Evolutionary conservation across 2,888 invertebrate genomes (phyloP).

Genomic region (Rhingia rostrata): DNA sequence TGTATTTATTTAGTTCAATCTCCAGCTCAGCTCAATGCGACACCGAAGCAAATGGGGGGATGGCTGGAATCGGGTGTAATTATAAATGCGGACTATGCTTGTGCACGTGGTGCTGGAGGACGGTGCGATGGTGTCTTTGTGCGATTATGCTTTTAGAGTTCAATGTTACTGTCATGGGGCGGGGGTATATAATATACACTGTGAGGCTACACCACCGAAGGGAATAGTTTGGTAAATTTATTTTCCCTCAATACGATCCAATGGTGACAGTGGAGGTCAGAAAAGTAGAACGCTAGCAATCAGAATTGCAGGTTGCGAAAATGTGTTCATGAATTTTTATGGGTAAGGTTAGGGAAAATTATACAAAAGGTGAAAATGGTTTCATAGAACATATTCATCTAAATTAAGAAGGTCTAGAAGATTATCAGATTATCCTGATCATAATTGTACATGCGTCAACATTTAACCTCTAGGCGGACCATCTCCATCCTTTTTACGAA

Average conservation of each 20-base stretch:
- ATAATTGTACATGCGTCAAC: no score
- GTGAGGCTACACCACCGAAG: neutral
- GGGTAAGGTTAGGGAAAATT: no score
- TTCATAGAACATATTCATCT: no score
- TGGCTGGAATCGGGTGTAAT: slow-evolving; percentile 36
- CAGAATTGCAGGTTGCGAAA: no score
- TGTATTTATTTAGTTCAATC: slow-evolving; percentile 67
- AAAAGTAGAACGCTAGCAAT: neutral
- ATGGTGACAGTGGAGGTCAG: slow-evolving; percentile 21
- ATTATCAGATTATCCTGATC: no score
- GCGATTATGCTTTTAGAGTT: slow-evolving; percentile 69
- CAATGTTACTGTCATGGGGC: slow-evolving; percentile 67
- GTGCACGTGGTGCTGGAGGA: slow-evolving; percentile 44
- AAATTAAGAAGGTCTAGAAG: no score
- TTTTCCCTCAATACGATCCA: neutral
- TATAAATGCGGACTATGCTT: slow-evolving; percentile 49
- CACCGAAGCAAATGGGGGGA: slow-evolving; percentile 1
- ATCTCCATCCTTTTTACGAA: no score
- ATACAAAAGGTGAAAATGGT: no score
- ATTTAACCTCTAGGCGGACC: no score
- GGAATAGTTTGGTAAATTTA: slow-evolving; percentile 32
- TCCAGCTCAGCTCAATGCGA: slow-evolving; percentile 32
- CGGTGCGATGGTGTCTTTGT: slow-evolving; percentile 19
- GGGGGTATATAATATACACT: slow-evolving; percentile 28
- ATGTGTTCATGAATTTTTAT: no score